Evolutionary conservation across 2,113 vertebrate species (phyloP).

Genomic region (Enhydra lutris): DNA sequence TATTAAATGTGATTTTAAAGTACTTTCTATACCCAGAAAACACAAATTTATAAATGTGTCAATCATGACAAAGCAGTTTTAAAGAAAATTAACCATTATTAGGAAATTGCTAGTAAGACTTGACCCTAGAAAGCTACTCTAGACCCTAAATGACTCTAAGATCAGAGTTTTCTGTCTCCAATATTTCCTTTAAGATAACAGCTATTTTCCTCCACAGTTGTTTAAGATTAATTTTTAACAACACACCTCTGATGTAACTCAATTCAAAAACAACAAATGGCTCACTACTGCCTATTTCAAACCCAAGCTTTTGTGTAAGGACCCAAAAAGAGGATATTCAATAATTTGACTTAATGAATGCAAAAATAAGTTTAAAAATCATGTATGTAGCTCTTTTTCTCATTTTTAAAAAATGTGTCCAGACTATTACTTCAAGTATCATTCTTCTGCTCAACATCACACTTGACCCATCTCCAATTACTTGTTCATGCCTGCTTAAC

Average conservation of each 20-base stretch:
- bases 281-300: neutral
- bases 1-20: slow-evolving; percentile 3
- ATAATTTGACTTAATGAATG: neutral
- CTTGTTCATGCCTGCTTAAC: neutral
- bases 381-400: neutral
- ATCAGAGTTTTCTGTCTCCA: neutral
- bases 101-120: neutral
- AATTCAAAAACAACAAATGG: slow-evolving; percentile 14
- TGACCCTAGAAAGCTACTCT: neutral
- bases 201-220: neutral
- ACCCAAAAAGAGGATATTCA: neutral
- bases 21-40: neutral
- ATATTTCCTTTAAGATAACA: neutral
- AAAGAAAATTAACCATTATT: neutral
- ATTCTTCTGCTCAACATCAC: neutral
- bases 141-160: neutral
- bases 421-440: neutral
- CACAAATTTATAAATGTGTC: neutral
- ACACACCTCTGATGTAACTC: neutral
- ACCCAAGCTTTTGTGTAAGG: neutral
- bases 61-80: neutral
- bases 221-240: neutral
- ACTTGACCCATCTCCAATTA: neutral
- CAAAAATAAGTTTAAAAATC: neutral
- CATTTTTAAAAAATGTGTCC: neutral